Conservation (phyloP, 2,797 vertebrate species). For the Rhincodon typus region DNA sequence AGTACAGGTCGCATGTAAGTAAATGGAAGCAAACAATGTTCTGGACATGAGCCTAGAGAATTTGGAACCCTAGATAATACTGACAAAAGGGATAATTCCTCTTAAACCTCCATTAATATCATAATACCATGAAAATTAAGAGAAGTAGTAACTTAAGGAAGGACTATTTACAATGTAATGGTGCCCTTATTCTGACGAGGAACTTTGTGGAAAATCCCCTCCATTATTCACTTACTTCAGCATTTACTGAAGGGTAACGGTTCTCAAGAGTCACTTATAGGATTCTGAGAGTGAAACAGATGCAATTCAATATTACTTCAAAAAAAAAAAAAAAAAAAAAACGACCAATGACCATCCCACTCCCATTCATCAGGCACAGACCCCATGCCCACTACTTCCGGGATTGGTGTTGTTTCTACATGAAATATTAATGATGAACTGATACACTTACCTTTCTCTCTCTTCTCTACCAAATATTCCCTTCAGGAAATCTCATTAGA, state of each 20-base stretch:
- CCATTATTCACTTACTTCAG: background rate
- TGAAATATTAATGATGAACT: too few relatives aligned
- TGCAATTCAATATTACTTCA: background rate
- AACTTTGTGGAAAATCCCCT: background rate
- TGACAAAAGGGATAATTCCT: background rate
- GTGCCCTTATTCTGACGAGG: background rate
- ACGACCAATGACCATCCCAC: too few relatives aligned
- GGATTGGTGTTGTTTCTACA: too few relatives aligned
- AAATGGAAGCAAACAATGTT: background rate
- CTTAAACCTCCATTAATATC: background rate
- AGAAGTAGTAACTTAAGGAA: background rate
- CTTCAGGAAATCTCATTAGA: background rate
- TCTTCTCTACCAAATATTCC: too few relatives aligned
- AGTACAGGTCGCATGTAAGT: background rate
- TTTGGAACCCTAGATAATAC: background rate
- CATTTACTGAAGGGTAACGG: background rate
- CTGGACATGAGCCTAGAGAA: background rate
- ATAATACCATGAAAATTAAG: background rate
- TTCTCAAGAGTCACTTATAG: background rate
- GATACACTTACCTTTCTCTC: too few relatives aligned
- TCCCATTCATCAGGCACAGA: too few relatives aligned
- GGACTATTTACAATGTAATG: background rate
- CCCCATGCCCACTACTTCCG: too few relatives aligned
- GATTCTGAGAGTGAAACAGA: background rate
- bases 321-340: too few relatives aligned